Evolutionary conservation across 2,888 invertebrate species (phyloP), one percentile per base, ranked within the genome.

Genomic region (Leptarthrus brevirostris): DNA sequence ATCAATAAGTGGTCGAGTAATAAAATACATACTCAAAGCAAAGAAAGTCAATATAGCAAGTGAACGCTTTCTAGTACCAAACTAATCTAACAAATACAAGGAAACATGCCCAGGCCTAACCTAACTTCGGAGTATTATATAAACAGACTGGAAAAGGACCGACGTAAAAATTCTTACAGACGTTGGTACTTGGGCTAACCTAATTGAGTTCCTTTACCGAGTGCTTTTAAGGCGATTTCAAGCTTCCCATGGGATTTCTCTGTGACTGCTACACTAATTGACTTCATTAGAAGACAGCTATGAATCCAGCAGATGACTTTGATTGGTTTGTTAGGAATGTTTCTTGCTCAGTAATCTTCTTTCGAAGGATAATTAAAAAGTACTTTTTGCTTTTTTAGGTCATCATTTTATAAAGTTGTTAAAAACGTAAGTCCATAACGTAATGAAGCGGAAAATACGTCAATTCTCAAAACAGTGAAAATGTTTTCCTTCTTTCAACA

Each of bases 171-270:
- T 66, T 53, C 53, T 16, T 53, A 44, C 54, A 58, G 44, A 58
- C 34, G 52, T 40, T 34, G 49, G 61, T 61, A 61, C 34, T 49
- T 20, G 56, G 69, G 64, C 66, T 61, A 72, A 58, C 71, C 71
- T 74, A 74, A 74, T 74, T 74, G 74, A 74, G 74, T 74, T 74
- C 64, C 61, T 36, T 20, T 64, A 47, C 61, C 61, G 72, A 52
- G 47, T 52, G 74, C 74, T 74, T 74, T 74, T 74, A 74, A 74
- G 74, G 56, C 74, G 74, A 74, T 74, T 74, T 72, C 72, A 64
- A 44, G 56, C 5, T 66, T 61, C 72, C 72, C 40, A 24, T 61
- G 71, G 71, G 69, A 72, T 36, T 34, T 6, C 56, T 49, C 53
- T 70, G 26, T 74, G 61, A 61, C 53, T 71, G 71, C 71, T 53